Evolutionary conservation across 2,113 vertebrate species (phyloP).

Genomic region (Cheilinus undulatus): DNA sequence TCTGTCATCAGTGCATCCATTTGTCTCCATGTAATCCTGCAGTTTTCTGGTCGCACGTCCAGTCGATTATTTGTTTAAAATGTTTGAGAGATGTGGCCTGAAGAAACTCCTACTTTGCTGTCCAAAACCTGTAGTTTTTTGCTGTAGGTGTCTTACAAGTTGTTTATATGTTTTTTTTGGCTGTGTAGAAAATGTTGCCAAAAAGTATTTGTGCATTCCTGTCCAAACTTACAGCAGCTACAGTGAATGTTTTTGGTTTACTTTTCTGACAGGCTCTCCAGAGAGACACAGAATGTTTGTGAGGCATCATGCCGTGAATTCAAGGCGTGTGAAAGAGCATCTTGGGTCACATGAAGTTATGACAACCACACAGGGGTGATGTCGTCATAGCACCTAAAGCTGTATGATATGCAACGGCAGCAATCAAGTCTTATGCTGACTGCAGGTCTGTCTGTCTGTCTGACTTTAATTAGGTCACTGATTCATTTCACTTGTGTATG

Average conservation of each 20-base stretch:
- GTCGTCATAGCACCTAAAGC: constrained; percentile 51
- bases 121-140: background rate
- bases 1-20: constrained; percentile 46
- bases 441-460: constrained; percentile 61
- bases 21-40: constrained; percentile 7
- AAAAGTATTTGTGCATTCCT: constrained; percentile 10
- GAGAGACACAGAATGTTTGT: constrained; percentile 13
- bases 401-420: constrained; percentile 46
- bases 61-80: constrained; percentile 4
- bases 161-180: constrained; percentile 18
- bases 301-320: constrained; percentile 11
- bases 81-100: background rate
- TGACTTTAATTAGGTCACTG: constrained; percentile 70
- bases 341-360: constrained; percentile 37
- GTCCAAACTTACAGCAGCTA: background rate
- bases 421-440: constrained; percentile 64
- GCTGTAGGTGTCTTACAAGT: background rate
- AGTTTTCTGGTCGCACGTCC: background rate
- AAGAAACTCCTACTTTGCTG: background rate
- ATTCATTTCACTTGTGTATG: constrained; percentile 64
- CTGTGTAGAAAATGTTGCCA: constrained; percentile 2
- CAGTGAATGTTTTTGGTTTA: background rate
- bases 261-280: constrained; percentile 26
- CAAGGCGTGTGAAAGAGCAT: constrained; percentile 36
- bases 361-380: constrained; percentile 28